A percentile compares a stretch with the other conserved stretches of the same genome.
phyloP scores from a whole-genome alignment of 2,113 vertebrate species.

The Trichomycterus rosablanca region DNA sequence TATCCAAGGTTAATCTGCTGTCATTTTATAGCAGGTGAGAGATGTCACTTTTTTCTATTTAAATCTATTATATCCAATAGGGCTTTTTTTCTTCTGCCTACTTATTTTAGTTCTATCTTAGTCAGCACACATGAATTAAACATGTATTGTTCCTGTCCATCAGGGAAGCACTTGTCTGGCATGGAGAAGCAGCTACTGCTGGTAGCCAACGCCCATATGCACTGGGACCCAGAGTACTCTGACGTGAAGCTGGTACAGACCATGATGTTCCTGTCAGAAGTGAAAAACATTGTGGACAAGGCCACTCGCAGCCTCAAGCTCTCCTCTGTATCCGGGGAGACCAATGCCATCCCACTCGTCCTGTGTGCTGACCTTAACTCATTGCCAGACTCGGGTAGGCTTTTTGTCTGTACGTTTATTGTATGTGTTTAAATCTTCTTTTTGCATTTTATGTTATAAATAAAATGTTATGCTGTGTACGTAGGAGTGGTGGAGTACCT shows the following conservation, averaged over 20 bases:
- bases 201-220: conserved; percentile 96
- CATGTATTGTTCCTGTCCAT: conserved; percentile 51
- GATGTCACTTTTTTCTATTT: too few species aligned
- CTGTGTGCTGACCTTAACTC: conserved; percentile 98
- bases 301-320: conserved; percentile 88
- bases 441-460: not conserved
- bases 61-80: too few species aligned
- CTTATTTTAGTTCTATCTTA: too few species aligned
- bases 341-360: conserved; percentile 90
- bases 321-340: conserved; percentile 79
- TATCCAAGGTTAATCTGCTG: too few species aligned
- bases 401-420: not conserved
- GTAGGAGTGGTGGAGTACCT: conserved; percentile 97
- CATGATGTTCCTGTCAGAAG: conserved; percentile 98
- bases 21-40: too few species aligned
- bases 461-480: too few species aligned
- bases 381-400: conserved; percentile 90
- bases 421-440: not conserved
- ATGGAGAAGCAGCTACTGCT: conserved; percentile 94
- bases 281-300: conserved; percentile 97
- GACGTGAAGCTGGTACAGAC: conserved; percentile 97
- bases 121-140: too few species aligned
- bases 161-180: conserved; percentile 83
- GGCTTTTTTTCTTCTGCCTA: too few species aligned
- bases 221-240: conserved; percentile 97